These are phyloP conservation scores for Setophaga coronata DNA, from an alignment of 2,113 vertebrate genomes.

Conservation along the genomic window DNA sequence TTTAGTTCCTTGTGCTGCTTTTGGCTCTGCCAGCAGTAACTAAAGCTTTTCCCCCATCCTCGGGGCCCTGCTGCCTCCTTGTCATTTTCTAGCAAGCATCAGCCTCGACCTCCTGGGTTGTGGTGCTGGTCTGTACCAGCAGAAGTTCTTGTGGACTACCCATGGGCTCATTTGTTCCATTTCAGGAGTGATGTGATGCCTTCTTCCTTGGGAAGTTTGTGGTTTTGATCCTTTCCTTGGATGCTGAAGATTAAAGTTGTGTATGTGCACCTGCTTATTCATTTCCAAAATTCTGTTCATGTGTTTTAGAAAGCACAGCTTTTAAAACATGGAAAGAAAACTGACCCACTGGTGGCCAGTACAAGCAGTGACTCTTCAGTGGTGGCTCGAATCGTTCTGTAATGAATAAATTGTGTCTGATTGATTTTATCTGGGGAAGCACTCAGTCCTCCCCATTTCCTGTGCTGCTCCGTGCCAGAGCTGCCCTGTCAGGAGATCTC, in stretches of 20 bases:
- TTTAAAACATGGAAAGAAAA: not conserved
- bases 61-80: not conserved
- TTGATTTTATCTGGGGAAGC: not conserved
- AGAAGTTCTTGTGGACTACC: not conserved
- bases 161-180: fast-evolving
- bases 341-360: too few relatives aligned
- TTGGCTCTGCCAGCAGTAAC: not conserved
- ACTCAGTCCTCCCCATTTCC: fast-evolving
- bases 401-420: not conserved
- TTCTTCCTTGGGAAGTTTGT: not conserved
- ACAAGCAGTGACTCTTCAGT: not conserved
- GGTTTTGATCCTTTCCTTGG: not conserved
- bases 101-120: not conserved
- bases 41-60: not conserved
- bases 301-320: not conserved
- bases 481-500: fast-evolving
- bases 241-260: not conserved
- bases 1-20: not conserved
- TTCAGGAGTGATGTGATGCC: not conserved
- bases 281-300: not conserved
- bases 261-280: not conserved
- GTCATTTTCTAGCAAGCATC: not conserved
- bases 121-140: not conserved
- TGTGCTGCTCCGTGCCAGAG: fast-evolving
- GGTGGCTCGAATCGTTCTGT: not conserved